phyloP scores from a whole-genome alignment of 2,113 vertebrate genomes.

The Gambusia holbrooki region DNA sequence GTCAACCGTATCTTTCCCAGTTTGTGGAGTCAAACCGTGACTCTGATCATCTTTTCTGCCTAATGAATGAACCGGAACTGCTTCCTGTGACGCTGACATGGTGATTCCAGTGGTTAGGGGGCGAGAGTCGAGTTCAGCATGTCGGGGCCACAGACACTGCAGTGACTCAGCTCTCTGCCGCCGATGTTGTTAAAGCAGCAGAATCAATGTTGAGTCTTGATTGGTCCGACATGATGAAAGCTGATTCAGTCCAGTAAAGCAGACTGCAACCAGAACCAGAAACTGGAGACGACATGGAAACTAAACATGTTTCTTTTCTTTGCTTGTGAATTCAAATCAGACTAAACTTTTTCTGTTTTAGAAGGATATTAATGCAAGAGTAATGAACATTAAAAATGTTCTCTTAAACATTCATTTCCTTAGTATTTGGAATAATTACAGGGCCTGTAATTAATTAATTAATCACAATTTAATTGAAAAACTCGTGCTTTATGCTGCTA shows the following conservation, averaged over 20 bases:
- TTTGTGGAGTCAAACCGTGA: neutral
- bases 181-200: conserved; percentile 20
- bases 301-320: neutral
- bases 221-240: conserved; percentile 16
- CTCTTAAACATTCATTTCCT: neutral
- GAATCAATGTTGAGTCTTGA: conserved; percentile 37
- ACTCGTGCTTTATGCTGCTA: too few species aligned
- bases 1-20: too few species aligned
- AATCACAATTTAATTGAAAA: too few species aligned
- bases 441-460: too few species aligned
- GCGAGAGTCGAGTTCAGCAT: neutral
- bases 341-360: neutral
- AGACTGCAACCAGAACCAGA: neutral
- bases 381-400: neutral
- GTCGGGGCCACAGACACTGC: neutral
- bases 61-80: neutral
- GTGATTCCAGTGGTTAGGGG: neutral
- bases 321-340: neutral
- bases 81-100: neutral
- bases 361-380: neutral
- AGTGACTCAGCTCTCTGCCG: conserved; percentile 17
- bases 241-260: neutral
- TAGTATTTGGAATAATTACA: too few species aligned
- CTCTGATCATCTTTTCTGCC: neutral
- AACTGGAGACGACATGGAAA: neutral